These are phyloP conservation scores for Ophion ellenae DNA, from an alignment of 2,888 invertebrate genomes.

Conservation along the genomic window DNA sequence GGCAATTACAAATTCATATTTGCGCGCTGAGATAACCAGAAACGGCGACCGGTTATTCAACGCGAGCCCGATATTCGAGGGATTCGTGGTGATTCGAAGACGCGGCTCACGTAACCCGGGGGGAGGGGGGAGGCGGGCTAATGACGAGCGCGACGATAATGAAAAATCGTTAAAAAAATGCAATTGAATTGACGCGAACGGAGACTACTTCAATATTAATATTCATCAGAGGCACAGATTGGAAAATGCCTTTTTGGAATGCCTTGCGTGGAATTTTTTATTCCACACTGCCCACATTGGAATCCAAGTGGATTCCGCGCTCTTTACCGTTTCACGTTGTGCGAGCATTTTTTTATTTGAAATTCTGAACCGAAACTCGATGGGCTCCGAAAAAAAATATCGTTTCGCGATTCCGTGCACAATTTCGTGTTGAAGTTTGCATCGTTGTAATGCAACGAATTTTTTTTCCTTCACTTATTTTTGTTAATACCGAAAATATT, in stretches of 20 bases:
- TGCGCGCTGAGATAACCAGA: conserved; percentile 57
- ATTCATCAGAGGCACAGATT: background rate
- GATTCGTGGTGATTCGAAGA: conserved; percentile 49
- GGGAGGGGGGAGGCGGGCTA: background rate
- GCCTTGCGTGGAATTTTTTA: no score
- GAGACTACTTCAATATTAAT: background rate
- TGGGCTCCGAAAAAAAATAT: no score
- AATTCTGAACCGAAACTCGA: no score
- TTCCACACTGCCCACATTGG: no score
- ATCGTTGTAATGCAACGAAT: no score
- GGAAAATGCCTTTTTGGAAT: background rate
- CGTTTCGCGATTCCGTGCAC: no score
- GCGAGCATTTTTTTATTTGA: no score
- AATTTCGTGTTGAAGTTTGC: no score
- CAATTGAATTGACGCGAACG: background rate
- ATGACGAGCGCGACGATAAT: background rate
- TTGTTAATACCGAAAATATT: no score
- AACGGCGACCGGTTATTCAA: conserved; percentile 34
- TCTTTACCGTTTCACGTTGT: no score
- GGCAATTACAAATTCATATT: conserved; percentile 64
- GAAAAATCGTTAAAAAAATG: background rate
- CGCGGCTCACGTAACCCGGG: conserved; percentile 11
- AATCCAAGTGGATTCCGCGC: no score
- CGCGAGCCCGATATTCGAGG: conserved; percentile 1
- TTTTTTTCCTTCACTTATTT: no score